Evolutionary conservation across 2,113 vertebrate genomes (phyloP).

Genomic region (Dolichallabes microphthalmus): DNA sequence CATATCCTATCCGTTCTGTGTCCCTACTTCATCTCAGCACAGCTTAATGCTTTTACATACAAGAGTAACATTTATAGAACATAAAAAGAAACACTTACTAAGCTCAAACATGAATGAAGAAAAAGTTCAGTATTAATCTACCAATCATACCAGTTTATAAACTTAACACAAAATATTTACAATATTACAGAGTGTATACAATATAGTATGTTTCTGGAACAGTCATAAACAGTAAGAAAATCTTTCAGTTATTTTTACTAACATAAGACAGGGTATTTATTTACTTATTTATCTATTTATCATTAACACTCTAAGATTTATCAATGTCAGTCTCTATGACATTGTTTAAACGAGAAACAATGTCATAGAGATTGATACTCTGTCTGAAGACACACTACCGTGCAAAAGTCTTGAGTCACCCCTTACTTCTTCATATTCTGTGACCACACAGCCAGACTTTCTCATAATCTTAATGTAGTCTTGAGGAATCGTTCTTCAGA

Average conservation of each 20-base stretch:
- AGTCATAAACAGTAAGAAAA: not conserved
- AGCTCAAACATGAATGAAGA: conserved; percentile 9
- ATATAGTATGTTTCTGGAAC: not conserved
- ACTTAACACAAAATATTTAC: conserved; percentile 39
- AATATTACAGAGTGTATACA: not conserved
- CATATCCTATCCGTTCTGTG: conserved; percentile 26
- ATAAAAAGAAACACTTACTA: not conserved
- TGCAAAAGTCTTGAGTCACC: too few relatives aligned
- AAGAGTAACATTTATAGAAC: conserved; percentile 29
- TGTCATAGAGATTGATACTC: not conserved
- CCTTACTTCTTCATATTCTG: too few relatives aligned
- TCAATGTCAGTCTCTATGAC: too few relatives aligned
- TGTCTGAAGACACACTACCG: not conserved
- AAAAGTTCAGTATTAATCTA: conserved; percentile 40
- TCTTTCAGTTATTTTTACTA: conserved; percentile 33
- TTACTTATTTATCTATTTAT: not conserved
- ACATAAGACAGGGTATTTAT: conserved; percentile 33
- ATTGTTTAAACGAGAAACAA: not conserved
- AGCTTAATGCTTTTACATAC: conserved; percentile 23
- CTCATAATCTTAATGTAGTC: too few relatives aligned
- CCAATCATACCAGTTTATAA: conserved; percentile 44
- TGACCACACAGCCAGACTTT: too few relatives aligned
- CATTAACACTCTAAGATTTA: too few relatives aligned
- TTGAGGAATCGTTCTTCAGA: too few relatives aligned
- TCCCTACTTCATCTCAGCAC: conserved; percentile 15